Conservation (phyloP, 2,113 vertebrate genomes). For the Melanerpes aurifrons region DNA sequence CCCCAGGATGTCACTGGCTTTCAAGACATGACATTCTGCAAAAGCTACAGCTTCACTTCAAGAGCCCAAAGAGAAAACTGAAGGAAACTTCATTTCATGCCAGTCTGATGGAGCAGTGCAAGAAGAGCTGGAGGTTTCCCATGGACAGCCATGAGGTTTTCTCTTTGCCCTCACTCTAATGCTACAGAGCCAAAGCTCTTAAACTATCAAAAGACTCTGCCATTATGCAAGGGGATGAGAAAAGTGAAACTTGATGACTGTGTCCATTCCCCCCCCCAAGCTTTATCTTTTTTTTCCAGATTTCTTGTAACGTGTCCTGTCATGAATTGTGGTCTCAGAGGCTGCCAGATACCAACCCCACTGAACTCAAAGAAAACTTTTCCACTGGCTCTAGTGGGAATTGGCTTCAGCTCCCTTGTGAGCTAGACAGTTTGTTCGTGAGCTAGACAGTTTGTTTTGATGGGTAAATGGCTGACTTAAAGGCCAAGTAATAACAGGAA, state of each 20-base stretch:
- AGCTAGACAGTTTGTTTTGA: constrained; percentile 55
- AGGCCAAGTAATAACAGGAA: constrained; percentile 20
- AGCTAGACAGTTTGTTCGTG: constrained; percentile 54
- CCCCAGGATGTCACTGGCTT: too few relatives aligned
- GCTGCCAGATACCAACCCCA: constrained; percentile 8
- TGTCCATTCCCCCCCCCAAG: not conserved
- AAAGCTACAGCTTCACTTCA: not conserved
- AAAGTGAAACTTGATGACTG: not conserved
- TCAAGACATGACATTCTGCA: not conserved
- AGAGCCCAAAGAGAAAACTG: not conserved
- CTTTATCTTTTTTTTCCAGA: not conserved
- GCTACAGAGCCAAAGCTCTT: not conserved
- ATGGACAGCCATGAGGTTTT: not conserved
- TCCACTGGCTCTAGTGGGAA: constrained; percentile 51
- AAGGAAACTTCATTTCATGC: not conserved
- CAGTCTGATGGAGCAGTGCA: not conserved
- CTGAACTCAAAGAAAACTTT: constrained; percentile 37
- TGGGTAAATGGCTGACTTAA: constrained; percentile 47
- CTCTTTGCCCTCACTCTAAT: not conserved
- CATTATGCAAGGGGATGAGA: fast-evolving
- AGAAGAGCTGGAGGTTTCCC: not conserved
- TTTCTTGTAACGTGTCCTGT: not conserved
- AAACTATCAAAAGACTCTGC: not conserved
- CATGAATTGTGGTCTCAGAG: not conserved
- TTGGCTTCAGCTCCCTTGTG: constrained; percentile 12